Percentiles rank a stretch among this genome's conserved stretches.
These are phyloP conservation scores for Leptothorax acervorum DNA, from an alignment of 2,888 invertebrate species.

Conservation along the genomic window DNA sequence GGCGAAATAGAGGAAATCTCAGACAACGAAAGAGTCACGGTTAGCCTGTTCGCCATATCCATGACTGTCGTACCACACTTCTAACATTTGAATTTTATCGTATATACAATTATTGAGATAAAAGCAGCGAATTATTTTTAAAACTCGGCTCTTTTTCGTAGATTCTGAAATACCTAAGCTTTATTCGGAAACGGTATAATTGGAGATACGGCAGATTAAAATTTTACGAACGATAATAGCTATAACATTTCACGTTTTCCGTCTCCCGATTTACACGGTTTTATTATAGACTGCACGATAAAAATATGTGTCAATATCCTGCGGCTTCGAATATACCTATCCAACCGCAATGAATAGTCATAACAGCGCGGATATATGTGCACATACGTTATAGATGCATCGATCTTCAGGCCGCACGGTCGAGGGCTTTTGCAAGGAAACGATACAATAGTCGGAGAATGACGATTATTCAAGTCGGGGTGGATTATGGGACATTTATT, in stretches of 20 bases:
- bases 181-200: neutral
- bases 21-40: slow-evolving; percentile 30
- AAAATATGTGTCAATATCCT: neutral
- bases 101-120: neutral
- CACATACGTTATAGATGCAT: slow-evolving; percentile 61
- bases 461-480: slow-evolving; percentile 82
- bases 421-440: slow-evolving; percentile 74
- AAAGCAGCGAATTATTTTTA: slow-evolving; percentile 9
- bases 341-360: slow-evolving; percentile 71
- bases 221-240: neutral
- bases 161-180: neutral
- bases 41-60: slow-evolving; percentile 34
- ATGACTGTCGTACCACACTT: neutral
- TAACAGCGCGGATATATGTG: slow-evolving; percentile 69
- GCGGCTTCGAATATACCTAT: neutral
- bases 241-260: neutral
- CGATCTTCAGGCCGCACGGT: slow-evolving; percentile 74
- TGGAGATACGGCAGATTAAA: neutral
- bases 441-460: slow-evolving; percentile 80
- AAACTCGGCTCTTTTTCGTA: neutral
- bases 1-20: slow-evolving; percentile 41
- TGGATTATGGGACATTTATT: slow-evolving; percentile 82
- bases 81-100: neutral
- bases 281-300: neutral
- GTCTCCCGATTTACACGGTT: neutral